Conservation (phyloP, 53 echinoderm and acorn worm species). For the Zoroaster sp. region DNA sequence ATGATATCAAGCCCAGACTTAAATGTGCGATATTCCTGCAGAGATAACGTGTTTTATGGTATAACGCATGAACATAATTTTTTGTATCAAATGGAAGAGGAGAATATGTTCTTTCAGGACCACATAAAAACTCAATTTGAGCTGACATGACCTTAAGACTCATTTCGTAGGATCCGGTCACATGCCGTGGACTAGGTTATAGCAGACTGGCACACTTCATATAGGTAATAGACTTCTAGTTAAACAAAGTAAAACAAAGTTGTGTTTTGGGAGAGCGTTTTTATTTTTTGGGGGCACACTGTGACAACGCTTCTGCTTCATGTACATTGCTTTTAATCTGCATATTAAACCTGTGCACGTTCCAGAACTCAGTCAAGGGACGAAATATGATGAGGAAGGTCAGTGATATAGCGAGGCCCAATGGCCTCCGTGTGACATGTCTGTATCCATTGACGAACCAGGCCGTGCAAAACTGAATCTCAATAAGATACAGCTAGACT, state of each 20-base stretch:
- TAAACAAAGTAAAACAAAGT: background rate
- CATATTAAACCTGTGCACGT: constrained; percentile 55
- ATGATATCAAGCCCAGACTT: too few relatives aligned
- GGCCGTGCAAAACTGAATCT: background rate
- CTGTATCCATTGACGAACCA: background rate
- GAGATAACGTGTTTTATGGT: too few relatives aligned
- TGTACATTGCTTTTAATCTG: constrained; percentile 26
- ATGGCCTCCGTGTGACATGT: constrained; percentile 6
- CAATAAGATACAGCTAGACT: background rate
- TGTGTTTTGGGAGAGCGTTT: background rate
- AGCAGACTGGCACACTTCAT: too few relatives aligned
- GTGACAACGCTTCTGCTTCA: background rate
- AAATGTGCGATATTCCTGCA: too few relatives aligned
- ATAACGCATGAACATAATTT: too few relatives aligned
- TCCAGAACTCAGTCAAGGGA: constrained; percentile 50
- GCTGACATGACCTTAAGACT: too few relatives aligned
- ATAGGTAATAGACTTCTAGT: too few relatives aligned
- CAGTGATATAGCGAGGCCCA: constrained; percentile 1
- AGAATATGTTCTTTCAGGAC: too few relatives aligned
- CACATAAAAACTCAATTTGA: too few relatives aligned
- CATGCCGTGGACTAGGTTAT: too few relatives aligned
- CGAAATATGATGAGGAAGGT: constrained; percentile 53
- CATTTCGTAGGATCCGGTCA: too few relatives aligned
- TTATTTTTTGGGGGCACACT: background rate
- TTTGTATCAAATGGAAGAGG: too few relatives aligned